Conservation (phyloP, 2,888 invertebrate species). For the Amblyteles armatorius region DNA sequence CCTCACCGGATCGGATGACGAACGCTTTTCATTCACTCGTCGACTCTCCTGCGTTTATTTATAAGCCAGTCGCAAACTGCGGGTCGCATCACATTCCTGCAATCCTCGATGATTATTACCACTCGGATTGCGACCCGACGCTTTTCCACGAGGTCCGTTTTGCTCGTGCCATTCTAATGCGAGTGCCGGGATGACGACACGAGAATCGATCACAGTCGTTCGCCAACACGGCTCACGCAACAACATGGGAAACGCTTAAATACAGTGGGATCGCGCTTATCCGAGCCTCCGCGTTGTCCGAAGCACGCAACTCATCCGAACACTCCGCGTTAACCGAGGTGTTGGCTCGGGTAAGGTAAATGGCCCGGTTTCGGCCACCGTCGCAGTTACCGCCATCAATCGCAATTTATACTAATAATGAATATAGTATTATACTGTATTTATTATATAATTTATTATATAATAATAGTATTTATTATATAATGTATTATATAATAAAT, state of each 20-base stretch:
- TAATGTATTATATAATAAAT: too few relatives aligned
- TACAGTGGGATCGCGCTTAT: too few relatives aligned
- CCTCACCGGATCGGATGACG: conserved; percentile 78
- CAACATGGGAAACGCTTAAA: conserved; percentile 5
- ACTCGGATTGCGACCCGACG: conserved; percentile 74
- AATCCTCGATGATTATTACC: conserved; percentile 81
- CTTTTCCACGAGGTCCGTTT: conserved; percentile 69
- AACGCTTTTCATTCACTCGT: conserved; percentile 79
- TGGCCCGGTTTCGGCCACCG: too few relatives aligned
- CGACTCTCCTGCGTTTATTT: conserved; percentile 7
- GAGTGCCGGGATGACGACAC: conserved; percentile 54
- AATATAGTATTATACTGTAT: too few relatives aligned
- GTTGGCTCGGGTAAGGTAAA: too few relatives aligned
- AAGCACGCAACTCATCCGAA: too few relatives aligned
- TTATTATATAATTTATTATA: too few relatives aligned
- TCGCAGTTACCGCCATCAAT: too few relatives aligned
- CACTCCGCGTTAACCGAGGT: too few relatives aligned
- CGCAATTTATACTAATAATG: too few relatives aligned
- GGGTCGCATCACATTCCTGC: conserved; percentile 79
- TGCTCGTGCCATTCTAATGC: not conserved
- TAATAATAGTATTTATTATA: too few relatives aligned
- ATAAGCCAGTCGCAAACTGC: conserved; percentile 60
- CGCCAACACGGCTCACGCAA: not conserved
- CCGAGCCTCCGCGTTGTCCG: too few relatives aligned
- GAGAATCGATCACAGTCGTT: conserved; percentile 52